Conservation (phyloP, 2,113 vertebrate species). For the Acanthochromis polyacanthus region DNA sequence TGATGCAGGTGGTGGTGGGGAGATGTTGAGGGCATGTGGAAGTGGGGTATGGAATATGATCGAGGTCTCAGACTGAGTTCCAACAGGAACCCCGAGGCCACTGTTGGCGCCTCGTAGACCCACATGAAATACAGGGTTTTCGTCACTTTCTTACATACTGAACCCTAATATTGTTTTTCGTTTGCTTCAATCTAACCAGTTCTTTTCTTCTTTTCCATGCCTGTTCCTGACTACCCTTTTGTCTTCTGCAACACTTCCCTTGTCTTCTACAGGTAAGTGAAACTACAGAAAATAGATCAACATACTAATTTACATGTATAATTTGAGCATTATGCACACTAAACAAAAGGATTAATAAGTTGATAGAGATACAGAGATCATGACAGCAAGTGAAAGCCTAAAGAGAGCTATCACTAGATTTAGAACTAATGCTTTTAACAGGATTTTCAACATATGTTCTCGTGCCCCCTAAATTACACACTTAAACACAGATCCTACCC, state of each 20-base stretch:
- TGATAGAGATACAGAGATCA: slow-evolving; percentile 38
- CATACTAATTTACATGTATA: background rate
- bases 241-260: background rate
- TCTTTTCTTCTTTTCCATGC: slow-evolving; percentile 44
- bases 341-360: background rate
- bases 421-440: slow-evolving; percentile 70
- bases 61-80: slow-evolving; percentile 45
- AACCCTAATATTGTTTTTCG: slow-evolving; percentile 14
- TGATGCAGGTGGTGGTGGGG: slow-evolving; percentile 44
- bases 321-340: background rate
- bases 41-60: slow-evolving; percentile 52
- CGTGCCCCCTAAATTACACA: slow-evolving; percentile 65
- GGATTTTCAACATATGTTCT: slow-evolving; percentile 77
- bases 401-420: slow-evolving; percentile 36
- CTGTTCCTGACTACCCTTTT: slow-evolving; percentile 17
- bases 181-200: slow-evolving; percentile 45
- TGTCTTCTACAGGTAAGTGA: slow-evolving; percentile 72
- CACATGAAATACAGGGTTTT: slow-evolving; percentile 43
- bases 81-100: slow-evolving; percentile 52
- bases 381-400: slow-evolving; percentile 19
- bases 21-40: slow-evolving; percentile 44
- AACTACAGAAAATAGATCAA: background rate
- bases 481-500: slow-evolving; percentile 62
- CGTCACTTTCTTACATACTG: background rate
- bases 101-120: slow-evolving; percentile 34